A percentile compares a stretch with the other conserved stretches of the same genome.
phyloP scores from a whole-genome alignment of 2,113 vertebrate genomes.

The Psilopsiagon aurifrons region DNA sequence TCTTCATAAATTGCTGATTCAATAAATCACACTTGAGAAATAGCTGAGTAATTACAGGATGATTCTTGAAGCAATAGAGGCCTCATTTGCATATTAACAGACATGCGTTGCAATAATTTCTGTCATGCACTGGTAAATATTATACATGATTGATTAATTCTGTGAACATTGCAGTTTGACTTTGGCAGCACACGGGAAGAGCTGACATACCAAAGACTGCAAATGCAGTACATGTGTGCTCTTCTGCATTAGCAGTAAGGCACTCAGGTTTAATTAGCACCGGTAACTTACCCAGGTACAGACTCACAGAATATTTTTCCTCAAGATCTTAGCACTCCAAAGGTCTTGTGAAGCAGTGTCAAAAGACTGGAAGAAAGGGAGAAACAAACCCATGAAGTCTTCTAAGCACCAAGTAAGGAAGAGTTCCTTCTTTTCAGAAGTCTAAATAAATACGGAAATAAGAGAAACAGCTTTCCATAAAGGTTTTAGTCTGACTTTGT shows the following conservation, averaged over 20 bases:
- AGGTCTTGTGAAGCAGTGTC: background rate
- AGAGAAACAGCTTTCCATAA: background rate
- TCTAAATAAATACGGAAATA: background rate
- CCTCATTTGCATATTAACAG: constrained; percentile 74
- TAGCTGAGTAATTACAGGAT: constrained; percentile 73
- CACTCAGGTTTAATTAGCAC: background rate
- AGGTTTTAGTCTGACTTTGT: background rate
- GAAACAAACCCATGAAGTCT: background rate
- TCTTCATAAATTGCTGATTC: constrained; percentile 76
- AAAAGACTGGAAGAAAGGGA: background rate
- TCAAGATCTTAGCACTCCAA: background rate
- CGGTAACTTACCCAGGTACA: background rate
- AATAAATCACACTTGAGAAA: constrained; percentile 74
- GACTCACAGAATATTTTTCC: background rate
- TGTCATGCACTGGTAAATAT: constrained; percentile 51
- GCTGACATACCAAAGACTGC: background rate
- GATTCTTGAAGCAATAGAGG: constrained; percentile 48
- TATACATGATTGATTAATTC: constrained; percentile 72
- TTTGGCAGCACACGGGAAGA: constrained; percentile 29
- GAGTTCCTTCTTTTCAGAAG: background rate
- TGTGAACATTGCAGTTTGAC: constrained; percentile 3
- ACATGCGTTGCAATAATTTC: constrained; percentile 72
- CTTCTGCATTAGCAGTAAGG: background rate
- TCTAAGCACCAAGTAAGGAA: background rate
- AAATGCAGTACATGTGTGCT: background rate